phyloP scores from a whole-genome alignment of 2,797 vertebrate species.

The Selene dorsalis region DNA sequence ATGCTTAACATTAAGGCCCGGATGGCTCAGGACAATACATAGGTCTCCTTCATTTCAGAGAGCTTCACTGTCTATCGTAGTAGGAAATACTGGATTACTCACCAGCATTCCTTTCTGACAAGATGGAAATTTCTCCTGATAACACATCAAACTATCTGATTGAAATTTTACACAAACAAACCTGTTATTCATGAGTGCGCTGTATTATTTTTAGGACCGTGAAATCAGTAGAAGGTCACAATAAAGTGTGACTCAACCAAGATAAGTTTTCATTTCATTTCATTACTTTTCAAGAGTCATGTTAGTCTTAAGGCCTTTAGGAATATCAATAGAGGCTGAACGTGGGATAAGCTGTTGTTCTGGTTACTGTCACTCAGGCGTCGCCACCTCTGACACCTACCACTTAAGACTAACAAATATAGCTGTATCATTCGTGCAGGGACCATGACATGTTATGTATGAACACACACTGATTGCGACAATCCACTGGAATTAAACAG shows the following conservation, averaged over 20 bases:
- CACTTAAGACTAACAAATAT: slow-evolving; percentile 37
- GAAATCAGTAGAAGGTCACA: slow-evolving; percentile 25
- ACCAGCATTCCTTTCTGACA: slow-evolving; percentile 45
- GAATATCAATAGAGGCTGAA: neutral
- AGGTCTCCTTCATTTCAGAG: slow-evolving; percentile 11
- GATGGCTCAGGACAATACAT: slow-evolving; percentile 27
- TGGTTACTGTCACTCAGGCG: slow-evolving; percentile 50
- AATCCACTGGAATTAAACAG: neutral
- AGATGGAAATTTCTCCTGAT: slow-evolving; percentile 39
- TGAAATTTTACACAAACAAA: slow-evolving; percentile 22
- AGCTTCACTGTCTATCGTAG: slow-evolving; percentile 32
- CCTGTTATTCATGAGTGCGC: neutral
- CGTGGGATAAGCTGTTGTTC: slow-evolving; percentile 61
- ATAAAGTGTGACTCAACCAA: slow-evolving; percentile 24
- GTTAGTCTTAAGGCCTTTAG: neutral
- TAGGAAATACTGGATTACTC: slow-evolving; percentile 27
- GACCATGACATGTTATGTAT: neutral
- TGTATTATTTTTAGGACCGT: slow-evolving; percentile 23
- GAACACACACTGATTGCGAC: slow-evolving; percentile 6
- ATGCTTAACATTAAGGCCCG: slow-evolving; percentile 6
- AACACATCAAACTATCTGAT: slow-evolving; percentile 19
- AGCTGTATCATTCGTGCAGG: neutral
- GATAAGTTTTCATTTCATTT: neutral
- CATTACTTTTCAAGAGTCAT: slow-evolving; percentile 7
- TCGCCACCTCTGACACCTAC: slow-evolving; percentile 39